Evolutionary conservation across 1,140 invertebrate species (phyloP), one percentile per base, ranked within the genome.

Genomic region (Drosophila asahinai): DNA sequence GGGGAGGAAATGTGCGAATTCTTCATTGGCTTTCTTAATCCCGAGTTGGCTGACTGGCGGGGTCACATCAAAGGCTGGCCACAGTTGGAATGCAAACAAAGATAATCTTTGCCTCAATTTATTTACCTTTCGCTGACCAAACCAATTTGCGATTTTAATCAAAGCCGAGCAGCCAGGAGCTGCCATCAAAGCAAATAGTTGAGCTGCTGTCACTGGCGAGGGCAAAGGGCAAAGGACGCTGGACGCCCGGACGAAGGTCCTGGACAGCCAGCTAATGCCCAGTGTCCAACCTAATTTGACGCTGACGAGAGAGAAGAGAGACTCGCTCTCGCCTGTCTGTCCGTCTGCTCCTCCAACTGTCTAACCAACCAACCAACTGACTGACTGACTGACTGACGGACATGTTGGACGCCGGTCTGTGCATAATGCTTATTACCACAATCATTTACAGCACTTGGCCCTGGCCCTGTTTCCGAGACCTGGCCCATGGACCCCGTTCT

Each of bases 391-490:
- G 84, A 60, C 54, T 54, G 76, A 64, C 77, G 55, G 55, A 72
- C 77, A 79, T 55, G 45, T 48, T 38, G 72, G 81, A 62, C 77
- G 40, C 42, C 48, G 72, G 74, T 66, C 81, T 83, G 59, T 81
- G 81, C 86, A 87, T 84, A 87, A 89, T 84, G 86, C 86, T 89
- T 89, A 89, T 89, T 89, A 89, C 74, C 74, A 57, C 77, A 73
- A 80, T 80, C 63, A 80, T 80, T 80, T 80, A 72, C 77, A 49
- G 76, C 36, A 45, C 65, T 68, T 55, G 62, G 42, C n/a, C 38
- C 42, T 43, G 73, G 59, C 12, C 64, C 30, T 57, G 38, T 15
- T 58, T 36, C 15, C 36, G 27, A 48, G 27, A 12, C 40, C 49
- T 70, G 40, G 5, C 22, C 22, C 22, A 25, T 25, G 3, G 22